phyloP scores from a whole-genome alignment of 30 jellyfish, hydroid and myxozoan genomes.

The Pelagia noctiluca region DNA sequence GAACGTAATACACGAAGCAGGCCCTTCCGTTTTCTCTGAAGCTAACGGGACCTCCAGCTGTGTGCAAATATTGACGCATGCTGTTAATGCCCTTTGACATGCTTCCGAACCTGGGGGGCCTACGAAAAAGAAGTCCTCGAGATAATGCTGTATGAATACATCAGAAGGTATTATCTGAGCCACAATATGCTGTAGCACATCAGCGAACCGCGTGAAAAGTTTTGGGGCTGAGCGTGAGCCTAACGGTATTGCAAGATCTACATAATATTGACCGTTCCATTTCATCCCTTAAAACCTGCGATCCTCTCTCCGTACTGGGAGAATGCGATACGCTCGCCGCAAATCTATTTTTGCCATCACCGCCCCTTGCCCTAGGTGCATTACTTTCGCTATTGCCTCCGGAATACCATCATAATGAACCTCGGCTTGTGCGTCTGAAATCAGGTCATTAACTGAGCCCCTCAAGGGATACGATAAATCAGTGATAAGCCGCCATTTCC shows the following conservation, averaged over 20 bases:
- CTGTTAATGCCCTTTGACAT: not conserved
- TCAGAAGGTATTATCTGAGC: not conserved
- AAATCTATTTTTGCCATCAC: not conserved
- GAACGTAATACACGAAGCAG: not conserved
- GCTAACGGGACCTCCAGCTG: conserved; percentile 1
- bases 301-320: too few species aligned
- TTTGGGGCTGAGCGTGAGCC: too few species aligned
- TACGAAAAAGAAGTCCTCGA: not conserved
- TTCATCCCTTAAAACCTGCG: too few species aligned
- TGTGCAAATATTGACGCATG: not conserved
- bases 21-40: not conserved
- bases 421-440: too few species aligned
- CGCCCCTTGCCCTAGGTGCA: not conserved
- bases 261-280: too few species aligned
- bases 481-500: not conserved
- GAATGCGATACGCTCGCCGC: too few species aligned
- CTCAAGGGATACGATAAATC: too few species aligned
- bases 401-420: too few species aligned
- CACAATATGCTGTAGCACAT: not conserved
- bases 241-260: too few species aligned
- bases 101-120: not conserved
- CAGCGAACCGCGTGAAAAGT: not conserved
- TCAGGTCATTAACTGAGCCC: too few species aligned
- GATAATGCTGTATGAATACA: not conserved
- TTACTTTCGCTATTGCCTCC: not conserved